These are phyloP conservation scores for Drosophila nikananu DNA, from an alignment of 1,140 invertebrate species.

Conservation along the genomic window DNA sequence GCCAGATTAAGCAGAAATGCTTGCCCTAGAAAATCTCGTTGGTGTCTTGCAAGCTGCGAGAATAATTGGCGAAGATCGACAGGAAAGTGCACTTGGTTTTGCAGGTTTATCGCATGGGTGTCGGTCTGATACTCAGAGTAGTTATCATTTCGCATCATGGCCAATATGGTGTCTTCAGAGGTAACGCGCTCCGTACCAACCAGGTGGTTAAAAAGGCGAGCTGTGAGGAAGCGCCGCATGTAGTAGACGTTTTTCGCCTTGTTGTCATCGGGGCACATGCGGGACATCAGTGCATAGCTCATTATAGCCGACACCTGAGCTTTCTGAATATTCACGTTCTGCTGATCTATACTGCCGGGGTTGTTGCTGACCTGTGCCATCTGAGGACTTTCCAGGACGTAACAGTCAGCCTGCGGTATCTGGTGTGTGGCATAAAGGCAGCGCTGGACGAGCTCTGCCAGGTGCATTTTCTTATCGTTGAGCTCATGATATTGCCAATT, in stretches of 20 bases:
- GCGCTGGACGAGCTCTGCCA: slow-evolving; percentile 68
- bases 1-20: slow-evolving; percentile 73
- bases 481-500: slow-evolving; percentile 81
- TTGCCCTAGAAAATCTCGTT: slow-evolving; percentile 75
- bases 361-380: slow-evolving; percentile 72
- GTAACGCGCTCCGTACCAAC: slow-evolving; percentile 78
- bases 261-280: slow-evolving; percentile 20
- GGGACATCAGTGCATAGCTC: slow-evolving; percentile 61
- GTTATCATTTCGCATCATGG: slow-evolving; percentile 66
- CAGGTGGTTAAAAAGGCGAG: slow-evolving; percentile 75
- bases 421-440: slow-evolving; percentile 70
- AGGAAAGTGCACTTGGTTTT: slow-evolving; percentile 63
- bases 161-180: slow-evolving; percentile 65
- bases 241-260: slow-evolving; percentile 66
- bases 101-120: neutral
- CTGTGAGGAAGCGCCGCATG: slow-evolving; percentile 67
- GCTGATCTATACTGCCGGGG: slow-evolving; percentile 77
- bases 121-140: slow-evolving; percentile 36
- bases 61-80: slow-evolving; percentile 48
- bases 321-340: slow-evolving; percentile 82
- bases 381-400: slow-evolving; percentile 79
- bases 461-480: slow-evolving; percentile 77
- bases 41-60: slow-evolving; percentile 58
- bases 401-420: slow-evolving; percentile 77
- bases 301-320: slow-evolving; percentile 72